phyloP scores from a whole-genome alignment of 2,797 vertebrate genomes.

The Scarus forsteni region DNA sequence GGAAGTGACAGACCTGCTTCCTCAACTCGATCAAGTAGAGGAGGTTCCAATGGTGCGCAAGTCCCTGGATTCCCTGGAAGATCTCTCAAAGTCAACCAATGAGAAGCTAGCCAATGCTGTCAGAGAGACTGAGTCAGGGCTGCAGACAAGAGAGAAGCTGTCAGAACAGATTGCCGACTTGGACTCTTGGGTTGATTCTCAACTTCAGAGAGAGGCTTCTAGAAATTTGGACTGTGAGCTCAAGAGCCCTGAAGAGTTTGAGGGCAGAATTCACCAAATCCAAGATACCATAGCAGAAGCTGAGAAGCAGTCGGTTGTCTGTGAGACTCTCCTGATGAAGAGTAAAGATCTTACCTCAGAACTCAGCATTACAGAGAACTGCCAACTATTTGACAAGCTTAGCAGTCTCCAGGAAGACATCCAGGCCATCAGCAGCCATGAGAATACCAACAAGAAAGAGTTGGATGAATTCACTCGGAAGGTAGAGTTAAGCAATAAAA shows the following conservation, averaged over 20 bases:
- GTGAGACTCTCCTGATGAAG: constrained; percentile 83
- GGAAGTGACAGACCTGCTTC: constrained; percentile 79
- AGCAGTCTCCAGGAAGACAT: constrained; percentile 77
- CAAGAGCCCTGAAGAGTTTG: constrained; percentile 73
- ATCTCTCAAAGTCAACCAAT: constrained; percentile 84
- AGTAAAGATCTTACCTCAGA: constrained; percentile 79
- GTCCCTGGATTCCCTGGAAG: constrained; percentile 82
- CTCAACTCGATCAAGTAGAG: constrained; percentile 73
- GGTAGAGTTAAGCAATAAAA: constrained; percentile 60
- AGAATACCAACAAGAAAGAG: constrained; percentile 71
- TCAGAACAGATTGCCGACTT: constrained; percentile 85
- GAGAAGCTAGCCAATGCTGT: constrained; percentile 83
- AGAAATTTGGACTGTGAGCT: constrained; percentile 61
- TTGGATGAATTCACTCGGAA: constrained; percentile 64
- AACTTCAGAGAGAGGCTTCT: constrained; percentile 73
- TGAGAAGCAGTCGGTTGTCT: constrained; percentile 79
- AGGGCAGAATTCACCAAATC: constrained; percentile 71
- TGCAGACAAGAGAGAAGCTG: constrained; percentile 88
- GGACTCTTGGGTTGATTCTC: constrained; percentile 83
- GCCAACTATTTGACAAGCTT: constrained; percentile 75
- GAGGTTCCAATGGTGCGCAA: constrained; percentile 77
- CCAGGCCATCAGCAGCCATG: constrained; percentile 58
- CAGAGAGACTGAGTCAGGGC: constrained; percentile 86
- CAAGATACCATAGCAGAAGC: constrained; percentile 81
- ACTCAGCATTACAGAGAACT: constrained; percentile 77